Percentiles rank a stretch among this genome's conserved stretches.
These are phyloP conservation scores for Ranitomeya imitator DNA, from an alignment of 2,113 vertebrate species.

Conservation along the genomic window DNA sequence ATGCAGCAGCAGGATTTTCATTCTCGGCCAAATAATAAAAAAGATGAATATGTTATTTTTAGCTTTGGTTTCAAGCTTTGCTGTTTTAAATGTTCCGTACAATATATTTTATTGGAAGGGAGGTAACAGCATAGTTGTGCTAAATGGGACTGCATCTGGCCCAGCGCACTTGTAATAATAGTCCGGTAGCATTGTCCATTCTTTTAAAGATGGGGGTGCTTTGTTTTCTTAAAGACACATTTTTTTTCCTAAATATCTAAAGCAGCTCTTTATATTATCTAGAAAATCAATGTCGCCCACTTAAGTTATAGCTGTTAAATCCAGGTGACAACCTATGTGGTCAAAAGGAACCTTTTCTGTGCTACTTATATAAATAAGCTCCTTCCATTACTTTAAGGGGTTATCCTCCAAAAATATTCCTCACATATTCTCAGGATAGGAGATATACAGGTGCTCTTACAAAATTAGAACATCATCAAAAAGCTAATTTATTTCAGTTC, in stretches of 20 bases:
- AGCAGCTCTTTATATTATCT: not conserved
- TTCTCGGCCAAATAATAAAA: constrained; percentile 41
- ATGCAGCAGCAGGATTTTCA: constrained; percentile 1
- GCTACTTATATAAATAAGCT: not conserved
- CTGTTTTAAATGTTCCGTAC: constrained; percentile 42
- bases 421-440: too few species aligned
- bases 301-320: not conserved
- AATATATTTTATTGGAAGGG: constrained; percentile 40
- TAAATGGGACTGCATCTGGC: constrained; percentile 23
- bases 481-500: too few species aligned
- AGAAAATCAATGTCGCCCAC: not conserved
- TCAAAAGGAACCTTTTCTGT: not conserved
- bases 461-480: too few species aligned
- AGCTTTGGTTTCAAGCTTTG: constrained; percentile 42
- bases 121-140: constrained; percentile 43
- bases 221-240: not conserved
- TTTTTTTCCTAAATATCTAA: not conserved
- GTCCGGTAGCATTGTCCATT: not conserved
- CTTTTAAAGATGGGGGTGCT: not conserved
- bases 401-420: too few species aligned
- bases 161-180: constrained; percentile 4
- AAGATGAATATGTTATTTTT: constrained; percentile 43
- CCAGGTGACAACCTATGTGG: not conserved
- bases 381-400: not conserved
- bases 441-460: too few species aligned